phyloP scores from a whole-genome alignment of 1,140 invertebrate species.

The Agrypnia vestita region DNA sequence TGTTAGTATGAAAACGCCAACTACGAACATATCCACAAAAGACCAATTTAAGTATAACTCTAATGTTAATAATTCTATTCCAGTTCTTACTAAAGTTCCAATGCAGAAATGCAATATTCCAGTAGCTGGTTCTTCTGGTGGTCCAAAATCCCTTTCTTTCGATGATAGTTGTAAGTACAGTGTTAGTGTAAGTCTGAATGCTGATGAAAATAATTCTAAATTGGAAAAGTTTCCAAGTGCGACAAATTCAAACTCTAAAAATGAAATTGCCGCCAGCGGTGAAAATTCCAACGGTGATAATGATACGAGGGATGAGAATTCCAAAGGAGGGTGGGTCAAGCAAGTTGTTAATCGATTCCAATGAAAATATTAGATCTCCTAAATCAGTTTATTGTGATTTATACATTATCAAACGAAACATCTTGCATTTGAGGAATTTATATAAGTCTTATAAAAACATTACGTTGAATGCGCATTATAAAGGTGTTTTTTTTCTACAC shows the following conservation, averaged over 20 bases:
- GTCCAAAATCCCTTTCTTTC: neutral
- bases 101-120: constrained; percentile 55
- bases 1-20: constrained; percentile 48
- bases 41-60: constrained; percentile 37
- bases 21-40: constrained; percentile 29
- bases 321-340: constrained; percentile 71
- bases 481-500: too few relatives aligned
- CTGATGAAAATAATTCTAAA: constrained; percentile 1
- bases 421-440: too few relatives aligned
- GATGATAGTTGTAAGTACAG: constrained; percentile 6
- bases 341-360: constrained; percentile 73
- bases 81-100: constrained; percentile 13
- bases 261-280: neutral
- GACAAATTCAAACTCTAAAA: neutral
- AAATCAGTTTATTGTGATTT: too few relatives aligned
- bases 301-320: constrained; percentile 61
- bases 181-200: neutral
- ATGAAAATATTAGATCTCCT: constrained; percentile 53
- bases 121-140: constrained; percentile 9
- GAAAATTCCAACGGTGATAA: neutral
- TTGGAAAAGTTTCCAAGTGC: constrained; percentile 6
- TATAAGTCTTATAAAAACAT: too few relatives aligned
- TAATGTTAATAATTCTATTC: constrained; percentile 39
- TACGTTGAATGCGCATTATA: too few relatives aligned
- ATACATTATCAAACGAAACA: too few relatives aligned